These are phyloP conservation scores for Cryptocephalus moraei DNA, from an alignment of 2,888 invertebrate genomes.

Conservation along the genomic window DNA sequence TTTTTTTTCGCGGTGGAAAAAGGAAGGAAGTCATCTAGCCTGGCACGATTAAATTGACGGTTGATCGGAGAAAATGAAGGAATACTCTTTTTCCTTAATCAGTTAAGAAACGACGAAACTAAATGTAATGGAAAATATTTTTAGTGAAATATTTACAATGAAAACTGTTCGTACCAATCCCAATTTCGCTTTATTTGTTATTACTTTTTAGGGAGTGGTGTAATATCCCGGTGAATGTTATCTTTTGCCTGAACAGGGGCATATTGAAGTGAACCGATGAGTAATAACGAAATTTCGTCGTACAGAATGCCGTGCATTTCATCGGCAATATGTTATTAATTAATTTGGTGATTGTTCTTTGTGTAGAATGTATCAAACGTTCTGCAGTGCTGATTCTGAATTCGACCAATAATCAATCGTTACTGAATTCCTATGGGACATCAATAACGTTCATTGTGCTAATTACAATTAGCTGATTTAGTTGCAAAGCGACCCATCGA, in stretches of 20 bases:
- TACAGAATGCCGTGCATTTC: slow-evolving; percentile 18
- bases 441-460: slow-evolving; percentile 36
- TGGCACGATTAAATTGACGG: too few relatives aligned
- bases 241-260: slow-evolving; percentile 6
- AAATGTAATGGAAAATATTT: too few relatives aligned
- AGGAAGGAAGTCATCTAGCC: too few relatives aligned
- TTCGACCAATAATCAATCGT: slow-evolving; percentile 28
- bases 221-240: too few relatives aligned
- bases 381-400: slow-evolving; percentile 28
- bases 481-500: slow-evolving; percentile 30
- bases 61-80: too few relatives aligned
- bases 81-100: too few relatives aligned
- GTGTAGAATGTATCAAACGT: slow-evolving; percentile 25
- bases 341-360: slow-evolving; percentile 28
- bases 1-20: too few relatives aligned
- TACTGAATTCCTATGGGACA: slow-evolving; percentile 34
- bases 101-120: too few relatives aligned
- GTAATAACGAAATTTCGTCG: slow-evolving; percentile 17
- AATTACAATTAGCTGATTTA: slow-evolving; percentile 38
- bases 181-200: too few relatives aligned
- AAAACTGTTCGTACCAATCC: too few relatives aligned
- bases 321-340: slow-evolving; percentile 27
- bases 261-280: slow-evolving; percentile 14
- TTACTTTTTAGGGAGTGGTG: too few relatives aligned
- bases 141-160: too few relatives aligned